Base-by-base conservation (phyloP, 2,888 invertebrate genomes). In the Drosophila sordidapex region DNA sequence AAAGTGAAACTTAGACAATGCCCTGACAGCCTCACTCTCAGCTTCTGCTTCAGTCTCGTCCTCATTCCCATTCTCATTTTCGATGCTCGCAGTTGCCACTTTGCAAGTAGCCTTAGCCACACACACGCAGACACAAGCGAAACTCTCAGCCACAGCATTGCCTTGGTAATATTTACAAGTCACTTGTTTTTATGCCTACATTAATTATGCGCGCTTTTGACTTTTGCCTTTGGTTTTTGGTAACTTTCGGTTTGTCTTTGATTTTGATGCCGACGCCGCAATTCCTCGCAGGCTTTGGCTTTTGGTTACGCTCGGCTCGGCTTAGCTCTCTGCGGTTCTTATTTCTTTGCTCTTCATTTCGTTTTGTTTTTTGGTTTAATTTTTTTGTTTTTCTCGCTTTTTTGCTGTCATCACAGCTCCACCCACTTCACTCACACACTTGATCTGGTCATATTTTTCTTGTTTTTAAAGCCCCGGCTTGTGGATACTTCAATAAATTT, bases 131-230 rank as follows among this genome's bases (percentile, higher is more conserved):
- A 18, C 49, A 2, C 43, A 36, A 29, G 25, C 15, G 63, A 52
- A 13, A 36, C 71, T 62, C 72, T 77, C 67, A 64, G 68, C 77
- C 83, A 67, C 81, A 76, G 66, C 70, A 86, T 85, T 83, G 81
- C 87, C 83, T 81, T 85, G 81, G 81, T 62, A 81, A 90, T 90
- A 89, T 90, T 90, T 89, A 90, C 89, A 89, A 90, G 88, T 90
- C 90, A 90, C 89, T 90, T 89, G 87, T 82, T 90, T 90, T 90
- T 89, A 90, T 90, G 83, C 88, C 86, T 82, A 89, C 90, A 90
- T 90, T 90, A 90, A 90, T 90, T 89, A 90, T 86, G 87, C 87
- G 88, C 84, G 88, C 87, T 68, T 77, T 70, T 73, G 76, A 60
- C 66, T 59, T 66, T 63, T 75, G 74, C 67, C 72, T 79, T 83